phyloP scores from a whole-genome alignment of 2,113 vertebrate species.

The Salvator merianae region DNA sequence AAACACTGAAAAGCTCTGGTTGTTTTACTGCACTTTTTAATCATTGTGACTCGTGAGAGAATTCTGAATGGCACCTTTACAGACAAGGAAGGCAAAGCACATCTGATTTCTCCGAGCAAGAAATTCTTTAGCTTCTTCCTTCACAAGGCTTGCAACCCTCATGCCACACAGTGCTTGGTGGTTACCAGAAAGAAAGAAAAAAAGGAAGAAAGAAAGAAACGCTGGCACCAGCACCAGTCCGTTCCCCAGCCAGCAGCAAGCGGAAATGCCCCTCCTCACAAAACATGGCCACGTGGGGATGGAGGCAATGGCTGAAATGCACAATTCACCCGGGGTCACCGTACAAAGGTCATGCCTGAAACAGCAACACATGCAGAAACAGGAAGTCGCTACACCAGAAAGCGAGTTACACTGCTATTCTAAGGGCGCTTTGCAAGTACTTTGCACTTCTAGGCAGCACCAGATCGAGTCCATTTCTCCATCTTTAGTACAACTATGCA shows the following conservation, averaged over 20 bases:
- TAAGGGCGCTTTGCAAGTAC: background rate
- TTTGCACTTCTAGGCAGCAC: too few relatives aligned
- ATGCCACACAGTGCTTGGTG: rapidly evolving
- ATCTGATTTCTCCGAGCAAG: background rate
- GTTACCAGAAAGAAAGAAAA: rapidly evolving
- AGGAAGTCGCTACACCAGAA: background rate
- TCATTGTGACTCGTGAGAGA: rapidly evolving
- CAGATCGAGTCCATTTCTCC: background rate
- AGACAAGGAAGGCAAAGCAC: rapidly evolving
- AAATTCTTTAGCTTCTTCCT: rapidly evolving
- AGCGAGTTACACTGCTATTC: background rate
- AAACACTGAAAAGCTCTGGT: background rate
- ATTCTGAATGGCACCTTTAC: background rate
- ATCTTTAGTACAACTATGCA: background rate
- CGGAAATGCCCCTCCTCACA: background rate
- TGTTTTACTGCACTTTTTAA: background rate
- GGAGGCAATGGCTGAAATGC: background rate
- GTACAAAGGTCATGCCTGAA: background rate
- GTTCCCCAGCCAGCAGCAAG: background rate
- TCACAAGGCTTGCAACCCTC: background rate
- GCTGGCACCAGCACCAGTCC: background rate
- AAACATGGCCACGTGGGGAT: background rate
- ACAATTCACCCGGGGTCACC: background rate
- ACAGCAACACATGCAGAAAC: background rate
- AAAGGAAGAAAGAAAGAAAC: rapidly evolving